phyloP scores from a whole-genome alignment of 2,113 vertebrate species.

The Leptodactylus fuscus region DNA sequence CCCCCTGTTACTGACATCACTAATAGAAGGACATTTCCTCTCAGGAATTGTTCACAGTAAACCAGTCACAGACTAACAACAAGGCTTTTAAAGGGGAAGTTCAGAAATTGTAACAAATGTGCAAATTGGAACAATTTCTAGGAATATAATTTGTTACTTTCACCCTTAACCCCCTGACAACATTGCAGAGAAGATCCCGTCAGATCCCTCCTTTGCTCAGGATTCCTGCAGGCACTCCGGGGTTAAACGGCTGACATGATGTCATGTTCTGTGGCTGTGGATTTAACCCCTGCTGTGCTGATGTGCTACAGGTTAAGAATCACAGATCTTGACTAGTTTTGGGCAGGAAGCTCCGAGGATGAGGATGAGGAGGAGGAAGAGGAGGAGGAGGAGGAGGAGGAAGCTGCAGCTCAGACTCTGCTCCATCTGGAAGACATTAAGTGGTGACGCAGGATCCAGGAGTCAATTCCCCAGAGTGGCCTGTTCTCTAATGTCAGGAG shows the following conservation, averaged over 20 bases:
- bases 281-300: background rate
- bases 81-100: no score
- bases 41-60: background rate
- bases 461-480: slow-evolving; percentile 1
- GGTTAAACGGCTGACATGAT: background rate
- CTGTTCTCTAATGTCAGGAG: slow-evolving; percentile 6
- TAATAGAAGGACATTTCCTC: no score
- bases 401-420: background rate
- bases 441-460: slow-evolving; percentile 30
- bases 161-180: no score
- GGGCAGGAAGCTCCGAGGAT: no score
- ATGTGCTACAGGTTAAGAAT: background rate
- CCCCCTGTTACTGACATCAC: no score
- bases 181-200: no score
- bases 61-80: background rate
- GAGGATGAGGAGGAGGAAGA: no score
- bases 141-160: no score
- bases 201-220: no score
- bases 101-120: no score
- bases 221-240: no score
- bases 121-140: no score
- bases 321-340: background rate
- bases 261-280: background rate
- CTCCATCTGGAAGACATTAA: slow-evolving; percentile 41
- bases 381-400: background rate